A percentile compares a stretch with the other conserved stretches of the same genome.
phyloP scores from a whole-genome alignment of 2,113 vertebrate genomes.

The Notothenia coriiceps region DNA sequence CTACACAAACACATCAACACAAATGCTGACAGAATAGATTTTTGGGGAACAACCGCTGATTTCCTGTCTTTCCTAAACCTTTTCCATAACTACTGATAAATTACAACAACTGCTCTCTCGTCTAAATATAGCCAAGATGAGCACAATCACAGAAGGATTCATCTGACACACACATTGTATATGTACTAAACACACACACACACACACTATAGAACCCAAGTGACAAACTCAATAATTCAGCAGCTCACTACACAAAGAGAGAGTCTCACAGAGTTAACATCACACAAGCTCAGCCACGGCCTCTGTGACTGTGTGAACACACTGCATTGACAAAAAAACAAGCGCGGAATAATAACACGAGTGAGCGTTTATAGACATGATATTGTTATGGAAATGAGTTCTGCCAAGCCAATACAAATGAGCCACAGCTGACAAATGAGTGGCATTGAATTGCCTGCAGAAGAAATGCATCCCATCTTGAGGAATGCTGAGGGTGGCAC shows the following conservation, averaged over 20 bases:
- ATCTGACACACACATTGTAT: conserved; percentile 25
- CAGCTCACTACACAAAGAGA: conserved; percentile 56
- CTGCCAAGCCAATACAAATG: conserved; percentile 18
- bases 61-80: conserved; percentile 12
- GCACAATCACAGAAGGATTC: conserved; percentile 16
- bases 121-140: neutral
- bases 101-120: neutral
- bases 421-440: conserved; percentile 15
- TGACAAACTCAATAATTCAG: conserved; percentile 72
- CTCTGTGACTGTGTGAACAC: conserved; percentile 50
- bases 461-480: neutral
- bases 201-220: conserved; percentile 35
- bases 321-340: conserved; percentile 37
- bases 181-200: conserved; percentile 25
- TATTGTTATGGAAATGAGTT: conserved; percentile 39
- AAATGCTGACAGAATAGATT: neutral
- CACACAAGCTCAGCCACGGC: conserved; percentile 59
- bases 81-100: neutral
- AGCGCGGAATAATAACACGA: conserved; percentile 12
- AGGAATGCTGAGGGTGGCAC: conserved; percentile 6
- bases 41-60: neutral
- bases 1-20: conserved; percentile 6
- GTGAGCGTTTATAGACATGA: conserved; percentile 24
- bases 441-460: conserved; percentile 1
- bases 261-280: conserved; percentile 72